Percentiles rank a stretch among this genome's conserved stretches.
Evolutionary conservation across 2,888 invertebrate species (phyloP).

Genomic region (Sussaba pulchella): DNA sequence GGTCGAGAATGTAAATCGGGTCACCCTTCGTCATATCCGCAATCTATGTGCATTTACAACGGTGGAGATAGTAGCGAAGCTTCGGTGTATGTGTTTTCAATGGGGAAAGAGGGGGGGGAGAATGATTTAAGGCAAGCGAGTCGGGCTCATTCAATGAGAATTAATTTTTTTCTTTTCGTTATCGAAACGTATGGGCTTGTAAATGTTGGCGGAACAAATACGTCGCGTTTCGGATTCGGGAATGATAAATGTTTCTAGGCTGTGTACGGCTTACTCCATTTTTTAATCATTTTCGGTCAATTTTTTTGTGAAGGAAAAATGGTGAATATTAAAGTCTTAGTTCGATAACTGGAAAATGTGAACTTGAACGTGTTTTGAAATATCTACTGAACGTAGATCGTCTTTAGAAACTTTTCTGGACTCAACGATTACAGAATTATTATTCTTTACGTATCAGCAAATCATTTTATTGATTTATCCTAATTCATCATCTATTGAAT

Average conservation of each 20-base stretch:
- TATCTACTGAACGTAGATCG: too few relatives aligned
- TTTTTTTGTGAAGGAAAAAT: too few relatives aligned
- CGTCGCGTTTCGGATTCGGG: background rate
- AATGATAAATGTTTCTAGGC: background rate
- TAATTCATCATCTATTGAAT: too few relatives aligned
- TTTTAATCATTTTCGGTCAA: background rate
- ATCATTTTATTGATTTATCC: too few relatives aligned
- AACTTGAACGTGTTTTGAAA: too few relatives aligned
- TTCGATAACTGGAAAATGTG: too few relatives aligned
- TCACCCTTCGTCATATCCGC: constrained; percentile 45
- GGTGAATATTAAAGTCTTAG: too few relatives aligned
- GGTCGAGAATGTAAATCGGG: constrained; percentile 58
- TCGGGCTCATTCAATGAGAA: constrained; percentile 9
- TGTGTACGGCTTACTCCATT: background rate
- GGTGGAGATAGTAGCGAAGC: background rate
- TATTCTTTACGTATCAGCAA: too few relatives aligned
- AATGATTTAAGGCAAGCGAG: constrained; percentile 24
- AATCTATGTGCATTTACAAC: constrained; percentile 8
- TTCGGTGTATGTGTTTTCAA: constrained; percentile 8
- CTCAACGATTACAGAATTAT: too few relatives aligned
- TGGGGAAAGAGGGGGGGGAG: too few relatives aligned
- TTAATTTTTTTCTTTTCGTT: constrained; percentile 3
- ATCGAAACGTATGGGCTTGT: background rate
- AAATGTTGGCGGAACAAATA: background rate
- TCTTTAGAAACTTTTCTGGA: too few relatives aligned